Base-by-base conservation (phyloP, 2,888 invertebrate species). In the Chymomyza amoena region DNA sequence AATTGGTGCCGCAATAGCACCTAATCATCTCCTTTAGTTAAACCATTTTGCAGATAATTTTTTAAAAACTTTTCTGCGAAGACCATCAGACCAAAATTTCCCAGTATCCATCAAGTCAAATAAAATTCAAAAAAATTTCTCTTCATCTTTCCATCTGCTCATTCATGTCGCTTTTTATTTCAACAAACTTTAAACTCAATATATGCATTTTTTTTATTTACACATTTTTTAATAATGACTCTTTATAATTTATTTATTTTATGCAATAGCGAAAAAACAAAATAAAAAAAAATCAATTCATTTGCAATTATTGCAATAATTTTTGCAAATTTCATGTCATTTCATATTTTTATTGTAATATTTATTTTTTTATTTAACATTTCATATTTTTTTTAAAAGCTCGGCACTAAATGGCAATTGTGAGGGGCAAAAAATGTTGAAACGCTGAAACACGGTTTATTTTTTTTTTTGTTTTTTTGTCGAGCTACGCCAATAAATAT, bases 371-470 rank as follows among this genome's bases (percentile, higher is more conserved):
- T 62, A 32, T 7, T 4, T 56, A 51, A 52, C 67, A 25, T 61
- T 67, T 67, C 67, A 25, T 61, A 62, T 67, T 56, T 18, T 64
- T 67, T 59, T 32, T 32, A 9, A 32, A 63, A 59, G 15, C 60
- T 39, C 57, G 25, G 10, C 45, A 57, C 65, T 74, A 75, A 78
- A 75, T 72, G 73, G 74, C 79, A 76, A 76, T 79, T 79, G 78
- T 13, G 57, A 54, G 16, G 2, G 52, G 52, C 52, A 15, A 16
- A 54, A 51, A 45, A 25, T 32, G 32, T 32, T 32, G 7, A 62
- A 62, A 25, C 59, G 20, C 16, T 15, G 18, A 59, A 18, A 6
- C 28, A 20, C 32, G 25, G 32, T 10, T 20, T 62, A 1, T 45
- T 32, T 5, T 32, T 4, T 28, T 28, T 28, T 28, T 28, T 28